These are phyloP conservation scores for Ibidorhyncha struthersii DNA, from an alignment of 2,113 vertebrate species.

Conservation along the genomic window DNA sequence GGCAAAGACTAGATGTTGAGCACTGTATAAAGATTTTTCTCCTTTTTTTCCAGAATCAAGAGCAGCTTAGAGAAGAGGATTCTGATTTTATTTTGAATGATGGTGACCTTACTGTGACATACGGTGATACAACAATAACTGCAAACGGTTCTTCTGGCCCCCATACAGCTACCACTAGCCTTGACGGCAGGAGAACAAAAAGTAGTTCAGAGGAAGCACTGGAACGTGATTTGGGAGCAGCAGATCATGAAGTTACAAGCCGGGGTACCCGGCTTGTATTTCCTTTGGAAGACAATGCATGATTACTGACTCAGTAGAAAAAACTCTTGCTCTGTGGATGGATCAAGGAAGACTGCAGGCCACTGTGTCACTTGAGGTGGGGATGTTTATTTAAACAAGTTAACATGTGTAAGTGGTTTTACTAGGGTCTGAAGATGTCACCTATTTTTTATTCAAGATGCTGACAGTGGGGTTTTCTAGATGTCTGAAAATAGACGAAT, in stretches of 20 bases:
- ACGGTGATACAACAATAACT: slow-evolving; percentile 90
- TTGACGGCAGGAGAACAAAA: slow-evolving; percentile 80
- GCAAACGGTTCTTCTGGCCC: slow-evolving; percentile 88
- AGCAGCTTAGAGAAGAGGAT: slow-evolving; percentile 90
- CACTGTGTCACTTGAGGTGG: slow-evolving; percentile 63
- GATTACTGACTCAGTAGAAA: slow-evolving; percentile 64
- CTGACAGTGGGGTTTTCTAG: slow-evolving; percentile 47
- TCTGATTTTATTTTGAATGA: slow-evolving; percentile 91
- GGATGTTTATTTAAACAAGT: slow-evolving; percentile 50
- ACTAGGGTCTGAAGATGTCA: slow-evolving; percentile 51
- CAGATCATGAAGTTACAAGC: slow-evolving; percentile 88
- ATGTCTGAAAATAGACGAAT: not conserved
- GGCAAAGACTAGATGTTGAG: not conserved
- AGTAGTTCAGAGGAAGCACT: slow-evolving; percentile 89
- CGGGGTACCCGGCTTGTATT: slow-evolving; percentile 93
- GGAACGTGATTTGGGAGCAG: slow-evolving; percentile 88
- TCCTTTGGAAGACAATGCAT: slow-evolving; percentile 91
- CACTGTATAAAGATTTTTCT: not conserved
- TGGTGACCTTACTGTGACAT: slow-evolving; percentile 91
- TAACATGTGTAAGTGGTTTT: slow-evolving; percentile 48
- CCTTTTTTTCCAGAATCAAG: slow-evolving; percentile 82
- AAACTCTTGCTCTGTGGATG: slow-evolving; percentile 2
- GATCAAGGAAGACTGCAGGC: slow-evolving; percentile 57
- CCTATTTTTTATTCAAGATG: slow-evolving; percentile 42
- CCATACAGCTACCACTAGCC: slow-evolving; percentile 68